Conservation (phyloP, 2,888 invertebrate species). For the Cactoblastis cactorum region DNA sequence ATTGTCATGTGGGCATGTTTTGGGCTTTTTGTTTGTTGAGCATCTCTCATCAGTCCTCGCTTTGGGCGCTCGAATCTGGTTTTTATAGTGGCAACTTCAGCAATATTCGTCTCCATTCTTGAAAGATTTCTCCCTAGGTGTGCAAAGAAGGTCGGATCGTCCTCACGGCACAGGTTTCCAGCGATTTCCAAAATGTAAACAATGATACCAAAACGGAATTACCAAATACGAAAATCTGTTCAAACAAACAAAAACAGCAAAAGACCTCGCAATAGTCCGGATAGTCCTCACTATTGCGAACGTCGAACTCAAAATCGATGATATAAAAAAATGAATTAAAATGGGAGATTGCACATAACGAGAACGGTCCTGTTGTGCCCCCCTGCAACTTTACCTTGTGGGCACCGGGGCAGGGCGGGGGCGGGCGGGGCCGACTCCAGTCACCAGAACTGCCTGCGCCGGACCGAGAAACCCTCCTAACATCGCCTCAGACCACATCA, state of each 20-base stretch:
- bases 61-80: not conserved
- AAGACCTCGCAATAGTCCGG: conserved; percentile 9
- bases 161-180: not conserved
- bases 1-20: no score
- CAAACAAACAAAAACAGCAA: conserved; percentile 30
- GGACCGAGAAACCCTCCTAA: conserved; percentile 55
- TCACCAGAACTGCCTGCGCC: conserved; percentile 33
- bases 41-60: not conserved
- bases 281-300: conserved; percentile 30
- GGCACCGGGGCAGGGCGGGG: conserved; percentile 30
- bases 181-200: conserved; percentile 33
- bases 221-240: conserved; percentile 52
- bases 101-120: not conserved
- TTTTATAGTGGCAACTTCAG: conserved; percentile 7
- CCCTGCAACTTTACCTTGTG: conserved; percentile 69
- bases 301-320: conserved; percentile 41
- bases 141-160: not conserved
- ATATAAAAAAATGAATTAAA: conserved; percentile 48
- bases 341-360: conserved; percentile 67
- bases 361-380: conserved; percentile 65
- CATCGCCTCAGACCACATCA: conserved; percentile 75
- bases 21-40: not conserved
- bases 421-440: conserved; percentile 19
- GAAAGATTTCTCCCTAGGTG: not conserved
- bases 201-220: conserved; percentile 51